These are phyloP conservation scores for Dione vanillae DNA, from an alignment of 2,888 invertebrate species.

Conservation along the genomic window DNA sequence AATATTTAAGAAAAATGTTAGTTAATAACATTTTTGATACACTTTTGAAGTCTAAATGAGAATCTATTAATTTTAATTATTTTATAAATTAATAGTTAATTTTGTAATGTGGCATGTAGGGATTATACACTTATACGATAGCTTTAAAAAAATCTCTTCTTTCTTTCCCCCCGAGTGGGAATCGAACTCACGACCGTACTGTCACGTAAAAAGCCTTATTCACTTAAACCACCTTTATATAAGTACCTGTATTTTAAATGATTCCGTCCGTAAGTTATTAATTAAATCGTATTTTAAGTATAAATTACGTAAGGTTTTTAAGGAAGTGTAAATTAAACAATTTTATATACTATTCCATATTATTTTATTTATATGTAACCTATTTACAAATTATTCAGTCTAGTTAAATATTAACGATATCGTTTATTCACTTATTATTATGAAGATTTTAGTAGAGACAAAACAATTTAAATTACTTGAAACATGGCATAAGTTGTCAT, in stretches of 20 bases:
- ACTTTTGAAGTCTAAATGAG: neutral
- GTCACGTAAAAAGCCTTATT: no score
- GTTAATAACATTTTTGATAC: neutral
- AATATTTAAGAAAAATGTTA: neutral
- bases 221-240: neutral
- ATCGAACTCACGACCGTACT: no score
- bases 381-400: conserved; percentile 20
- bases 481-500: neutral
- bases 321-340: conserved; percentile 31
- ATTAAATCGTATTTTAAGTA: conserved; percentile 17
- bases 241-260: conserved; percentile 2
- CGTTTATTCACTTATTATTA: no score
- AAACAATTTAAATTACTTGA: neutral
- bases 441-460: neutral
- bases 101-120: neutral
- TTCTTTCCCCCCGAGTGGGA: no score
- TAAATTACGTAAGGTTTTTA: neutral
- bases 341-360: conserved; percentile 38
- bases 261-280: conserved; percentile 42
- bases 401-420: conserved; percentile 10
- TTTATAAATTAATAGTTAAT: neutral
- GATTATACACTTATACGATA: no score
- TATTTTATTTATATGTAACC: conserved; percentile 11
- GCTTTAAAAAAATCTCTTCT: no score
- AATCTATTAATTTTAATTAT: neutral